Conservation (phyloP, 2,113 vertebrate species). For the Elephantulus edwardii region DNA sequence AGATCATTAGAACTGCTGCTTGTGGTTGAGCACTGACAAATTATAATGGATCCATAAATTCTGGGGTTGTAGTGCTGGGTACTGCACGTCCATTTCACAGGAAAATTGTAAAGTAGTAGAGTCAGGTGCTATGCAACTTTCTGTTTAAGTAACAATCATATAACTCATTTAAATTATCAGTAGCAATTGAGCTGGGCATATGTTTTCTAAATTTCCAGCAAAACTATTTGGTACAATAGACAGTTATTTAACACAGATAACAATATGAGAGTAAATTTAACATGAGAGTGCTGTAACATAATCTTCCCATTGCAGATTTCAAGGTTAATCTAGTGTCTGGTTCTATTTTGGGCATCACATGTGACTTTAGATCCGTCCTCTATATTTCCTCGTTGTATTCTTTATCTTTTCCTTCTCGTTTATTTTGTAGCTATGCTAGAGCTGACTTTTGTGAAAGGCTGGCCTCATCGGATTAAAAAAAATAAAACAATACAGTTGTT, state of each 20-base stretch:
- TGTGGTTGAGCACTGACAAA: too few relatives aligned
- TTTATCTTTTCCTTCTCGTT: not conserved
- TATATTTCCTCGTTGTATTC: not conserved
- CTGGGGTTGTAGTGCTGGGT: not conserved
- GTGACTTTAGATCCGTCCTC: not conserved
- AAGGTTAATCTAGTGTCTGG: not conserved
- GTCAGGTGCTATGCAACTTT: not conserved
- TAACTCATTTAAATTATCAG: not conserved
- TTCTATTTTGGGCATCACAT: not conserved
- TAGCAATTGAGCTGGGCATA: not conserved
- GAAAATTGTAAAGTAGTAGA: not conserved
- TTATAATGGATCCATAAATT: too few relatives aligned
- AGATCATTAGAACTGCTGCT: too few relatives aligned
- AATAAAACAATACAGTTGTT: not conserved
- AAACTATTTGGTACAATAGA: not conserved
- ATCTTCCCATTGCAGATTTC: not conserved
- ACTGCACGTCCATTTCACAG: not conserved
- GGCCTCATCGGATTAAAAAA: too few relatives aligned
- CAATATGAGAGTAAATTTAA: too few relatives aligned
- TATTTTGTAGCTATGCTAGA: not conserved
- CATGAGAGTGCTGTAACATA: not conserved
- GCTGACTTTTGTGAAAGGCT: not conserved
- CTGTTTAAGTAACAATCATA: not conserved
- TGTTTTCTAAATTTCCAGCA: not conserved
- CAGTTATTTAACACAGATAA: not conserved